These are phyloP conservation scores for Lepidochrysops patricia DNA, from an alignment of 2,888 invertebrate species.

Conservation along the genomic window DNA sequence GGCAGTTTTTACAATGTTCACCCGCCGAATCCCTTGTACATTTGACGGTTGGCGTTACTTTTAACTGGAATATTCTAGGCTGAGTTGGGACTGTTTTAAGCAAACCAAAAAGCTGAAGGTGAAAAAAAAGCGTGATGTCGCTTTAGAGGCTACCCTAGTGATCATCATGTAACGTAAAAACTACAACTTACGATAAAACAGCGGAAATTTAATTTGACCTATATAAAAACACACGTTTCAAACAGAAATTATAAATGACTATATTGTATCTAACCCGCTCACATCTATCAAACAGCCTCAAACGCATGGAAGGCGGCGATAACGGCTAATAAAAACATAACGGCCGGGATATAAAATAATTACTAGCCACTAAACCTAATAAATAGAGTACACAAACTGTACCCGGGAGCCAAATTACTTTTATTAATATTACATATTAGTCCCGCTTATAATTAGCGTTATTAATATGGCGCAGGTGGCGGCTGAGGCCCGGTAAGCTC, in stretches of 20 bases:
- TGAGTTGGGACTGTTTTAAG: not conserved
- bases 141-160: no score
- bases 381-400: not conserved
- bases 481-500: conserved; percentile 12
- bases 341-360: not conserved
- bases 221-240: no score
- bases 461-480: conserved; percentile 33
- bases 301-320: not conserved
- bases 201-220: no score
- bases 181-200: no score
- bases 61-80: not conserved
- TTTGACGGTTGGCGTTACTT: not conserved
- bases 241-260: no score
- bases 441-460: conserved; percentile 47
- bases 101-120: no score
- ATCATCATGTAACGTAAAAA: no score
- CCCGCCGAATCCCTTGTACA: not conserved
- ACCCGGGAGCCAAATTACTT: conserved; percentile 34
- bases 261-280: not conserved
- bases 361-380: conserved; percentile 6
- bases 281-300: not conserved
- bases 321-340: not conserved
- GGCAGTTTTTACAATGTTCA: not conserved
- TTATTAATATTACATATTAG: conserved; percentile 43
- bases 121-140: no score